Evolutionary conservation across 1,140 invertebrate species (phyloP), one percentile per base, ranked within the genome.

Genomic region (Listronotus oregonensis): DNA sequence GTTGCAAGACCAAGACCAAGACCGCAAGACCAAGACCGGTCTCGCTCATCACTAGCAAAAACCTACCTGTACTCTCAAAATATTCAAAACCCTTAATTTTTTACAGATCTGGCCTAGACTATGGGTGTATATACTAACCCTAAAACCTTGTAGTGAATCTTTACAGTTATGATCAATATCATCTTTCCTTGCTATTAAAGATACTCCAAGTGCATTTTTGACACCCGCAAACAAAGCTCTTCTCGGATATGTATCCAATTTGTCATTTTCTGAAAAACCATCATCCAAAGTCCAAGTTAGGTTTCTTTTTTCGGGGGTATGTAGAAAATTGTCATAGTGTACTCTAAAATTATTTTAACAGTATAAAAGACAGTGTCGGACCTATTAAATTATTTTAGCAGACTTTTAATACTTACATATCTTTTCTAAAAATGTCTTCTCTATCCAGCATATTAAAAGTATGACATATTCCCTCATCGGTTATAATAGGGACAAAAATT

Each of bases 381-480:
- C n/a, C n/a, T 27, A 3, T 27, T 27, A 17, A 49, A 61, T 11
- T 57, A 57, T 32, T n/a, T n/a, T n/a, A n/a, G n/a, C n/a, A 52
- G 5, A n/a, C 34, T 17, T 32, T 21, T n/a, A 51, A 65, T 51
- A 76, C 73, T 75, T 76, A 79, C 79, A 79, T 72, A 37, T 82
- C 79, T 14, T 79, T 71, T 66, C 78, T 76, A 67, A 85, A 87
- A 1, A 88, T 75, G 63, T 87, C 83, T 0, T 78, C 74, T 18
- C 81, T 75, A 39, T 82, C 78, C 40, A 88, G 71, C 37, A 85
- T 86, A 68, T 89, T 89, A 67, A 88, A 89, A 0, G 86, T 85
- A 67, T 84, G 88, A 68, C 87, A 89, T 27, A 85, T 77, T 1
- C 87, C 87, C 77, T 88, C 87, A 69, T 89, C 86, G 0, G 87